Conservation (phyloP, 2,888 invertebrate genomes). For the Oasisia sp. region DNA sequence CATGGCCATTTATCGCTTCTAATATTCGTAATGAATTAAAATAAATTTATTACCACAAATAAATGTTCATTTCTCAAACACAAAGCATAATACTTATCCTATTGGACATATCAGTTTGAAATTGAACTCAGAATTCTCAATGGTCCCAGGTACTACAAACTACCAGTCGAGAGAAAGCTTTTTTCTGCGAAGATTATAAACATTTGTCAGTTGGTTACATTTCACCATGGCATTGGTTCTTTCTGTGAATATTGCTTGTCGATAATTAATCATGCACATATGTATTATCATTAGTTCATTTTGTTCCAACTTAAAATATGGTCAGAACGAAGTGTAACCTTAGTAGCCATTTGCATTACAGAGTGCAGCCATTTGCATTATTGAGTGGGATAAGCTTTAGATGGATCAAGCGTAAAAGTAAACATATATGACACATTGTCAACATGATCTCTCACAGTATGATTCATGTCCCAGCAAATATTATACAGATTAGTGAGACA, state of each 20-base stretch:
- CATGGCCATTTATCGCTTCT: not conserved
- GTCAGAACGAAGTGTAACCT: not conserved
- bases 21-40: not conserved
- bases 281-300: not conserved
- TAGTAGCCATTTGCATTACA: not conserved
- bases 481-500: not conserved
- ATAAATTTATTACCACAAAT: not conserved
- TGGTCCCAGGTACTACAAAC: not conserved
- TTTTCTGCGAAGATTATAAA: not conserved
- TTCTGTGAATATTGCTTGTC: not conserved
- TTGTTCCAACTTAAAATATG: not conserved
- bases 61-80: not conserved
- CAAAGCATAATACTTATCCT: too few relatives aligned
- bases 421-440: not conserved
- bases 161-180: not conserved
- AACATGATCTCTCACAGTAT: not conserved
- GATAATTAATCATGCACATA: not conserved
- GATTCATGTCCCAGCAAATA: not conserved
- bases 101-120: not conserved
- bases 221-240: not conserved
- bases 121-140: not conserved
- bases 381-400: not conserved
- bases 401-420: not conserved
- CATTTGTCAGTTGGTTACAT: not conserved
- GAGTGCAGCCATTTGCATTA: constrained; percentile 4